A percentile compares a stretch with the other conserved stretches of the same genome.
phyloP scores from a whole-genome alignment of 92 coral and sea anemone genomes.

The Zoanthus solanderi region DNA sequence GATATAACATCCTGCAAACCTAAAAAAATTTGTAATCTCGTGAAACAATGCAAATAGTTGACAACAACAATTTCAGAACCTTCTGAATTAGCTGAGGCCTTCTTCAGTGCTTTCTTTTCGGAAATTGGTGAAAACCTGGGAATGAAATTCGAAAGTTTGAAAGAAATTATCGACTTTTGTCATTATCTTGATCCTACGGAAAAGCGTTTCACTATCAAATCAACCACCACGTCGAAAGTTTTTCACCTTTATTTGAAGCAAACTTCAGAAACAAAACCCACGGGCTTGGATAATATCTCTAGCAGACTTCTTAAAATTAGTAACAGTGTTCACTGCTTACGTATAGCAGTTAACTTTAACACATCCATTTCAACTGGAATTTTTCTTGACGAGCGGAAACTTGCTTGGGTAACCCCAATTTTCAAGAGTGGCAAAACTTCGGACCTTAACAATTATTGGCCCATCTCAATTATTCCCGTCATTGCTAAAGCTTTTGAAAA shows the following conservation, averaged over 20 bases:
- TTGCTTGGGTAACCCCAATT: no score
- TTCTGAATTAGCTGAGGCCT: not conserved
- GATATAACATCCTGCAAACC: conserved; percentile 13
- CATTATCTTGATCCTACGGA: not conserved
- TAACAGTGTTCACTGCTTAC: not conserved
- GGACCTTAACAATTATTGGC: no score
- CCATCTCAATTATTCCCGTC: no score
- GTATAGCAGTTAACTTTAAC: not conserved
- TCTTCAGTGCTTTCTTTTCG: not conserved
- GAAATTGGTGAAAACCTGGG: not conserved
- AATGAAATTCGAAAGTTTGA: not conserved
- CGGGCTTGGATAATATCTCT: no score
- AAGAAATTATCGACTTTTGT: not conserved
- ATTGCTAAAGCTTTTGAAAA: no score
- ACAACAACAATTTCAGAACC: conserved; percentile 5
- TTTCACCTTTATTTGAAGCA: not conserved
- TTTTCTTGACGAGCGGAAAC: no score
- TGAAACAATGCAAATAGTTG: not conserved
- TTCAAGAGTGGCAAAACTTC: no score
- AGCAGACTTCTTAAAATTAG: no score
- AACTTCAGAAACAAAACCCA: no score
- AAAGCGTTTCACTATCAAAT: not conserved
- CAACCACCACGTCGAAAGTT: not conserved
- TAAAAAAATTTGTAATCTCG: not conserved
- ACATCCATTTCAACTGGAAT: no score